Conservation (phyloP, 1,140 invertebrate species). For the Leptoteleia sp. region DNA sequence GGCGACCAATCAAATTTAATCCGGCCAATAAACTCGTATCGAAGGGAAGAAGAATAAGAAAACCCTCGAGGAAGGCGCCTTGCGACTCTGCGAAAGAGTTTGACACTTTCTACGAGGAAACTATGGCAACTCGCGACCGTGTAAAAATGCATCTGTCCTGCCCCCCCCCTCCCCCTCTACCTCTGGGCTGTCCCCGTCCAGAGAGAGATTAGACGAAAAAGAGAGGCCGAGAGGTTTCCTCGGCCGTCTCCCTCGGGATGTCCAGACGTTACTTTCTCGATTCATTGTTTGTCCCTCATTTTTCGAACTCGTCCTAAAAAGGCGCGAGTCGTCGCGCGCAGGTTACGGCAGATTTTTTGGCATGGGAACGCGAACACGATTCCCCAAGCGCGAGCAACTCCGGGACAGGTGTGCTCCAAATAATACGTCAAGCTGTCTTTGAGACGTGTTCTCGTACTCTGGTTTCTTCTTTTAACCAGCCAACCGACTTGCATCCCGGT, state of each 20-base stretch:
- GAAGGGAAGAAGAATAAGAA: neutral
- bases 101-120: slow-evolving; percentile 35
- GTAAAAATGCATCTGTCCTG: slow-evolving; percentile 43
- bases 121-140: slow-evolving; percentile 38
- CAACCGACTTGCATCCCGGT: slow-evolving; percentile 4
- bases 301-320: slow-evolving; percentile 70
- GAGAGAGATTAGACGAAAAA: slow-evolving; percentile 17
- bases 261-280: slow-evolving; percentile 70
- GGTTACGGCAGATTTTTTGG: slow-evolving; percentile 57
- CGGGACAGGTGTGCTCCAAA: slow-evolving; percentile 76
- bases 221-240: slow-evolving; percentile 26
- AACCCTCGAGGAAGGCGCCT: too few relatives aligned
- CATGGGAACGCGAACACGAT: slow-evolving; percentile 68
- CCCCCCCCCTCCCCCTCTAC: neutral
- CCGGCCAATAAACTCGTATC: slow-evolving; percentile 11
- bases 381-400: slow-evolving; percentile 52
- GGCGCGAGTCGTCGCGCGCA: slow-evolving; percentile 43
- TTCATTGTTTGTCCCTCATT: slow-evolving; percentile 75
- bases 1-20: slow-evolving; percentile 18
- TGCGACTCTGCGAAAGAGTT: slow-evolving; percentile 27
- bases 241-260: slow-evolving; percentile 68
- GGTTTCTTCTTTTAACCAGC: slow-evolving; percentile 41
- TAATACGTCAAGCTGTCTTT: slow-evolving; percentile 69
- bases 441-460: slow-evolving; percentile 64
- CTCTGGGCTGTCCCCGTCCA: too few relatives aligned